Percentiles rank a stretch among this genome's conserved stretches.
Evolutionary conservation across 2,797 vertebrate species (phyloP).

Genomic region (Calcarius lapponicus): DNA sequence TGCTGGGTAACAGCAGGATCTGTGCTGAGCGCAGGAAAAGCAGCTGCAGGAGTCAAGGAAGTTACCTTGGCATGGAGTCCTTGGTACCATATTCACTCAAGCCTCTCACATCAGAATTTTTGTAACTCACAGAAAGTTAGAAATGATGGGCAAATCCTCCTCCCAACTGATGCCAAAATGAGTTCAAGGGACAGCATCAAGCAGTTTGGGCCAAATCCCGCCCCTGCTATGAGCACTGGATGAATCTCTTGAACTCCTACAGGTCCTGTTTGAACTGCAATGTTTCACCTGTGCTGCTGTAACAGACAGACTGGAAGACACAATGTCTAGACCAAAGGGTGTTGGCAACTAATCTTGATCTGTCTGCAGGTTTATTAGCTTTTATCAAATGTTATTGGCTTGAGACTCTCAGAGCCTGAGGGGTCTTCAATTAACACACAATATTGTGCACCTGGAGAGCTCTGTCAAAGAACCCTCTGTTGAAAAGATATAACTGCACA

Average conservation of each 20-base stretch:
- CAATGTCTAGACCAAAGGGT: not conserved
- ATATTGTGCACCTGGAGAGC: not conserved
- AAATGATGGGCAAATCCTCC: not conserved
- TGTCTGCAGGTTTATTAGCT: slow-evolving; percentile 21
- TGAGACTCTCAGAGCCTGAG: slow-evolving; percentile 7
- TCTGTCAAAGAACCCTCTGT: slow-evolving; percentile 18
- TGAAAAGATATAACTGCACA: not conserved
- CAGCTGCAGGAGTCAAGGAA: slow-evolving; percentile 58
- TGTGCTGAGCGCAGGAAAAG: slow-evolving; percentile 54
- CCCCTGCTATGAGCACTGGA: not conserved
- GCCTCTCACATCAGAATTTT: not conserved
- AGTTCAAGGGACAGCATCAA: not conserved
- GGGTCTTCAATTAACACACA: slow-evolving; percentile 11
- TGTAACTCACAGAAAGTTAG: not conserved
- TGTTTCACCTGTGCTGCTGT: not conserved
- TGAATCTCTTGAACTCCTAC: not conserved
- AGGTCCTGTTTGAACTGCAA: not conserved
- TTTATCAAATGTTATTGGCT: not conserved
- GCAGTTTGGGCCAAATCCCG: not conserved
- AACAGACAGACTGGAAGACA: not conserved
- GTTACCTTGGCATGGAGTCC: slow-evolving; percentile 33
- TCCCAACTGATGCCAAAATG: not conserved
- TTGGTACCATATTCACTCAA: slow-evolving; percentile 1
- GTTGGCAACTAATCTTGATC: not conserved
- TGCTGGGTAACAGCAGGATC: slow-evolving; percentile 43